Conservation (phyloP, 1,140 invertebrate species). For the Acromyrmex charruanus region DNA sequence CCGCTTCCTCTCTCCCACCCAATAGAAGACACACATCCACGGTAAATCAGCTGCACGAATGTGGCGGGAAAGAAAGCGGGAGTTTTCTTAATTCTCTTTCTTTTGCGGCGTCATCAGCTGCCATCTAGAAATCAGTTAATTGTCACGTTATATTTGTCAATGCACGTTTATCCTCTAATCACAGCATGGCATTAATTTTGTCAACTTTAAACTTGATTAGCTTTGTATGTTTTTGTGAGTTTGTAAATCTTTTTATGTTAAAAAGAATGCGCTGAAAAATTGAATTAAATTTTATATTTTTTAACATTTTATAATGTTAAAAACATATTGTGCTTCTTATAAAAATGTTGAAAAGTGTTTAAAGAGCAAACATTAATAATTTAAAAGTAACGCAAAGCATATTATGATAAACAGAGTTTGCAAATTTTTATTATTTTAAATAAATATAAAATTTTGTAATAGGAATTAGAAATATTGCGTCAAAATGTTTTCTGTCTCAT, state of each 20-base stretch:
- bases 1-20: constrained; percentile 16
- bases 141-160: background rate
- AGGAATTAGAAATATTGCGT: background rate
- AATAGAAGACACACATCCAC: constrained; percentile 48
- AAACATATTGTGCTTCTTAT: background rate
- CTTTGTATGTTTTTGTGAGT: background rate
- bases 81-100: constrained; percentile 45
- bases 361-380: background rate
- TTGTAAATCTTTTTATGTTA: background rate
- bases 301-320: background rate
- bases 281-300: constrained; percentile 6
- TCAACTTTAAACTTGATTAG: background rate
- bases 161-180: background rate
- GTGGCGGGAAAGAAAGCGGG: constrained; percentile 29
- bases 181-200: background rate
- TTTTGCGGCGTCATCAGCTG: constrained; percentile 31
- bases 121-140: constrained; percentile 47
- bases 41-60: constrained; percentile 47
- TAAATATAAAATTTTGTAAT: background rate
- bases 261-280: too few relatives aligned
- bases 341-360: background rate
- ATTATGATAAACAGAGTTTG: background rate
- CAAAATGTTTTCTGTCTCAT: background rate
- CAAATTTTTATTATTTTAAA: background rate
- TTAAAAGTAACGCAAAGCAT: background rate